Evolutionary conservation across 2,113 vertebrate species (phyloP), one percentile per base, ranked within the genome.

Genomic region (Calypte anna): DNA sequence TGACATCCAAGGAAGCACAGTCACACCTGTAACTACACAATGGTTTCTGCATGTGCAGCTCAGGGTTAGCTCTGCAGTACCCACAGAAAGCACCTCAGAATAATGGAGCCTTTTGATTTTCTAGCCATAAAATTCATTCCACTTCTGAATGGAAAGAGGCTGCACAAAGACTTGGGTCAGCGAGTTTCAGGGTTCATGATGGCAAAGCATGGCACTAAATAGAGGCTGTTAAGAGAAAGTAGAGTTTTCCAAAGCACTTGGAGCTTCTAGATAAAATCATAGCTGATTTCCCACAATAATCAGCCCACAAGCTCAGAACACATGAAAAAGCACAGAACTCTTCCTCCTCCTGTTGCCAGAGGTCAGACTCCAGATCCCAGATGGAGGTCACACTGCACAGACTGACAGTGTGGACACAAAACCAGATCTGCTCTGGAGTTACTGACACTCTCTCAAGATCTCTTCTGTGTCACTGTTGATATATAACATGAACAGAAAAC

Each of bases 1-100:
- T 4, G 10, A 58, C 48, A 50, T 19, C 77, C 10, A 19, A 18
- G 21, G 7, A 36, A 30, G 44, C 22, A 19, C 20, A 33, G 31
- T 9, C 27, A 55, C 0, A 27, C 0, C 19, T 2, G 0, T 14
- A 57, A 6, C 12, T 8, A 19, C 54, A 40, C 38, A 27, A 23
- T 0, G 2, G 38, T 46, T 43, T 43, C 14, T 7, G 21, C 25
- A 11, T 2, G 3, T 12, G 44, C 81, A 54, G 14, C 38, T 25
- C 63, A 66, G 81, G n/a, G 75, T 44, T 69, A 31, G 20, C 10
- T 64, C 62, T 43, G 62, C 80, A 53, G 6, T 4, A 27, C 3
- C 62, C 40, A 59, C 22, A 21, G 33, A 59, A 43, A 58, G 20
- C 44, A 75, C 17, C 9, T 1, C 10, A 70, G 18, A 86, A 64